phyloP scores from a whole-genome alignment of 2,797 vertebrate species.

The Sebastes variabilis region DNA sequence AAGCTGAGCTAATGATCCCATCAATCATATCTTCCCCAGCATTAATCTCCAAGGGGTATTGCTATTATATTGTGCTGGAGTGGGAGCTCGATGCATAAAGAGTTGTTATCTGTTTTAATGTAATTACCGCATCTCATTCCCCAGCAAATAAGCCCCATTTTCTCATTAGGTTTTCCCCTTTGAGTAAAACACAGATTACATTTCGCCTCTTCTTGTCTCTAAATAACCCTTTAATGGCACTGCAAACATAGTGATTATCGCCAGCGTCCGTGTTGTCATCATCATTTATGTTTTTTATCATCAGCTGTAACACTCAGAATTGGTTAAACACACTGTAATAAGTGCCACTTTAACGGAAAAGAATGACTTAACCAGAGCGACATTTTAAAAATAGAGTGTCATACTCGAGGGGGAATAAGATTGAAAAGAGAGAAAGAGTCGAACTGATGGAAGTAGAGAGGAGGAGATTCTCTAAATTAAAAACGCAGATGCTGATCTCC shows the following conservation, averaged over 20 bases:
- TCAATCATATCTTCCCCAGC: slow-evolving; percentile 55
- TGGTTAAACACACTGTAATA: slow-evolving; percentile 31
- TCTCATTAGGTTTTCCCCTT: slow-evolving; percentile 59
- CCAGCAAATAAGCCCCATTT: slow-evolving; percentile 54
- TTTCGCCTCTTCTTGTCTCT: slow-evolving; percentile 41
- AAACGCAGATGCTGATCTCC: slow-evolving; percentile 62
- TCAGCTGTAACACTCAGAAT: slow-evolving; percentile 23
- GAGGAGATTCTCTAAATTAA: slow-evolving; percentile 48
- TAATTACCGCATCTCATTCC: slow-evolving; percentile 62
- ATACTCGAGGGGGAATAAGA: slow-evolving; percentile 1
- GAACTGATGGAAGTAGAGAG: not conserved
- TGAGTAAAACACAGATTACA: slow-evolving; percentile 57
- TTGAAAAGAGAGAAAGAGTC: not conserved
- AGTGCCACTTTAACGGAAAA: not conserved
- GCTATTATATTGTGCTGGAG: slow-evolving; percentile 35
- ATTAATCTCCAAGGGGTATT: slow-evolving; percentile 57
- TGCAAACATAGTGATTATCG: slow-evolving; percentile 58
- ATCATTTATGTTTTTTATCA: slow-evolving; percentile 42
- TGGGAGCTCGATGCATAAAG: slow-evolving; percentile 51
- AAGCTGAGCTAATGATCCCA: slow-evolving; percentile 58
- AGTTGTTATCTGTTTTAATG: slow-evolving; percentile 65
- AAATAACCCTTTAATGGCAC: slow-evolving; percentile 58
- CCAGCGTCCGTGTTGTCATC: slow-evolving; percentile 27
- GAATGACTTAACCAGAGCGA: not conserved
- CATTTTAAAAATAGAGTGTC: not conserved